Percentiles rank a stretch among this genome's conserved stretches.
Conservation (phyloP, 1,140 invertebrate species). For the Cotesia typhae region DNA sequence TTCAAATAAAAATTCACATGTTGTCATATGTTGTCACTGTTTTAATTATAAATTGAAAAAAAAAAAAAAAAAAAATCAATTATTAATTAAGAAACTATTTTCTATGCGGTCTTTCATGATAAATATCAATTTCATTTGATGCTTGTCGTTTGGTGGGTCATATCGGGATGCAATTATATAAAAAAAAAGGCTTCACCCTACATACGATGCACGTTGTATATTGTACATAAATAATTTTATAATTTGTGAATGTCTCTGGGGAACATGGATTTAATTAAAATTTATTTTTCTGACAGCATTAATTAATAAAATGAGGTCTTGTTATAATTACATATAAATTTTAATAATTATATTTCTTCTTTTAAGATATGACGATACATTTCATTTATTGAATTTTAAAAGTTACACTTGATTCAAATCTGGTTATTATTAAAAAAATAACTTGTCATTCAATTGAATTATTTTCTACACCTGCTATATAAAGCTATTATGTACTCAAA, state of each 20-base stretch:
- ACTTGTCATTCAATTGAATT: not conserved
- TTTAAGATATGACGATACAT: not conserved
- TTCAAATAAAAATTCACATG: not conserved
- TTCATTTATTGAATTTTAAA: conserved; percentile 7
- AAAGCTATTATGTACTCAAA: too few species aligned
- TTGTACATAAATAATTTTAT: conserved; percentile 21
- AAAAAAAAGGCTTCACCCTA: conserved; percentile 23
- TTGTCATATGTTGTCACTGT: too few species aligned
- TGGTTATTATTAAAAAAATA: conserved; percentile 11
- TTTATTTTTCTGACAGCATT: not conserved
- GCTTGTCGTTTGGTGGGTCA: conserved; percentile 22
- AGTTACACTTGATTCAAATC: conserved; percentile 44
- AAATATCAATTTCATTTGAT: not conserved
- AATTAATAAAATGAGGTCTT: not conserved
- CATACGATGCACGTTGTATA: conserved; percentile 37
- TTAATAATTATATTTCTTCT: conserved; percentile 3
- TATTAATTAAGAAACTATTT: too few species aligned
- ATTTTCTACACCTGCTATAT: too few species aligned
- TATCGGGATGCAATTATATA: conserved; percentile 21
- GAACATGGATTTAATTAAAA: not conserved
- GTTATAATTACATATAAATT: conserved; percentile 9
- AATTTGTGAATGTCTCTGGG: conserved; percentile 32
- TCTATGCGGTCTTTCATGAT: too few species aligned
- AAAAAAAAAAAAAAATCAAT: too few species aligned
- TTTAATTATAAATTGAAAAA: too few species aligned